Percentiles rank a stretch among this genome's conserved stretches.
phyloP scores from a whole-genome alignment of 2,888 invertebrate species.

The Chalcosyrphus nemorum region DNA sequence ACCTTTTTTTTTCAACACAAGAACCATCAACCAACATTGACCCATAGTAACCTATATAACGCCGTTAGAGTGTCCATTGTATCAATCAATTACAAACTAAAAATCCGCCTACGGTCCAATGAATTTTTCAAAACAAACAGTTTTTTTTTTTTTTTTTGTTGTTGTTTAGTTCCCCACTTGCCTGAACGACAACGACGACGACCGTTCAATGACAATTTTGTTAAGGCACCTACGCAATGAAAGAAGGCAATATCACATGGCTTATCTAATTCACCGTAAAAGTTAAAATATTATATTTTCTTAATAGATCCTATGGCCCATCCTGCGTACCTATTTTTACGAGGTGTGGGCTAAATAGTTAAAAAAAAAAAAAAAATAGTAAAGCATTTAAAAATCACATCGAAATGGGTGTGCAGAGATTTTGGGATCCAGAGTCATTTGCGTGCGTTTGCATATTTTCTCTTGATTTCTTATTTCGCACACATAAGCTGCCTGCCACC shows the following conservation, averaged over 20 bases:
- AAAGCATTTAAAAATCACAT: not conserved
- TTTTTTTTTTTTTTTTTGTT: not conserved
- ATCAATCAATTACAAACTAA: constrained; percentile 62
- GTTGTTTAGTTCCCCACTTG: not conserved
- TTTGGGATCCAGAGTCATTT: not conserved
- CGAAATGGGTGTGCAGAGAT: constrained; percentile 21
- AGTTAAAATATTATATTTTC: not conserved
- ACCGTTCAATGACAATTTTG: constrained; percentile 1
- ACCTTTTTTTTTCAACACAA: not conserved
- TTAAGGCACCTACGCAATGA: constrained; percentile 55
- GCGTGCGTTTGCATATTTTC: constrained; percentile 20
- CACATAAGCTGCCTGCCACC: not conserved
- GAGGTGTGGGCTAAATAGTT: constrained; percentile 8
- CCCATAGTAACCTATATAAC: constrained; percentile 52
- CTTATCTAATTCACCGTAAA: constrained; percentile 12
- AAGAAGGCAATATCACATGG: constrained; percentile 7
- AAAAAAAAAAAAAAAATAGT: constrained; percentile 2
- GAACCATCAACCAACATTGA: constrained; percentile 43
- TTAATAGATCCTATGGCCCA: not conserved
- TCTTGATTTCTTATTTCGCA: constrained; percentile 7
- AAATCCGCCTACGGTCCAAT: constrained; percentile 56
- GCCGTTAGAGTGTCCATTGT: constrained; percentile 39
- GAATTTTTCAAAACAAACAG: constrained; percentile 38
- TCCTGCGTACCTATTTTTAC: not conserved
- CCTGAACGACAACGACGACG: not conserved